These are phyloP conservation scores for Eriosoma lanigerum DNA, from an alignment of 1,140 invertebrate genomes.

Conservation along the genomic window DNA sequence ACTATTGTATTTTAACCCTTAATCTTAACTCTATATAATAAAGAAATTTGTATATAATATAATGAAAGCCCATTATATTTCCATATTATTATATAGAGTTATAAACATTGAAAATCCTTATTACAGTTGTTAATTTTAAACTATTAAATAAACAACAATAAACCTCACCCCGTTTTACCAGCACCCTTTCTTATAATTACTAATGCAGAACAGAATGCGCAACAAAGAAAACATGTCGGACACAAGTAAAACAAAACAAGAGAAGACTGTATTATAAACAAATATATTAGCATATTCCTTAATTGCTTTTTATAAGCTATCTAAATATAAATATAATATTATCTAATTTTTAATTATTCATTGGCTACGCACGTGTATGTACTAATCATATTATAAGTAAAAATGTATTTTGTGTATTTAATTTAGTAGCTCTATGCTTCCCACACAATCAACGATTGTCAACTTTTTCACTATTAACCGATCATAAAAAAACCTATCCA, in stretches of 20 bases:
- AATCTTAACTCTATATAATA: background rate
- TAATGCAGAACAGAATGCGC: too few species aligned
- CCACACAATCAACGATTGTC: too few species aligned
- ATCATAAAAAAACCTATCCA: too few species aligned
- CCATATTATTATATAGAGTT: background rate
- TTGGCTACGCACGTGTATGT: background rate
- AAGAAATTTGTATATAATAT: background rate
- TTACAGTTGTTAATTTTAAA: background rate
- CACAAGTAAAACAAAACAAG: background rate
- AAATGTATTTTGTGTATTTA: too few species aligned
- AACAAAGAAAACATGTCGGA: too few species aligned
- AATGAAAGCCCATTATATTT: background rate
- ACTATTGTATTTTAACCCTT: background rate
- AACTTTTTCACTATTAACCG: too few species aligned
- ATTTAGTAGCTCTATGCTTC: too few species aligned
- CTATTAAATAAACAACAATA: background rate
- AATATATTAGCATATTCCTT: slow-evolving; percentile 1
- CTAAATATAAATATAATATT: background rate
- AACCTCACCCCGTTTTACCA: background rate
- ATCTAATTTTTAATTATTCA: slow-evolving; percentile 27
- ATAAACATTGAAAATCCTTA: background rate
- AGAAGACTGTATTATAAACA: too few species aligned
- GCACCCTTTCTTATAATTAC: too few species aligned
- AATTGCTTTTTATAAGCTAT: slow-evolving; percentile 9
- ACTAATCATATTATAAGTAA: too few species aligned